Conservation (phyloP, 2,113 vertebrate species). For the Sphaerodactylus townsendi region DNA sequence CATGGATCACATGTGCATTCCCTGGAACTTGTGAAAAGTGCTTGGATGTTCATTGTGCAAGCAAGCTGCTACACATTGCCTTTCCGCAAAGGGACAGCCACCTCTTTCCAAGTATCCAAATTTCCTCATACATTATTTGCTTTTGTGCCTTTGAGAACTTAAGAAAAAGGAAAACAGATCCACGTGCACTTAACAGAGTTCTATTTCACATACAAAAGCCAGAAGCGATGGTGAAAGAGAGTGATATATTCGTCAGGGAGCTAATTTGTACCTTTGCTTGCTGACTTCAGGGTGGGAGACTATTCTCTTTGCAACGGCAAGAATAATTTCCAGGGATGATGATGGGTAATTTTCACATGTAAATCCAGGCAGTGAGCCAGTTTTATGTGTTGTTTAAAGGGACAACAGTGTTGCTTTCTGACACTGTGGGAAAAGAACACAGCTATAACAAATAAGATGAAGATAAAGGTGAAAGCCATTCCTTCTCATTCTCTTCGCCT, state of each 20-base stretch:
- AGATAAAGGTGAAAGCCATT: conserved; percentile 2
- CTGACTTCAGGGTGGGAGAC: conserved; percentile 62
- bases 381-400: conserved; percentile 54
- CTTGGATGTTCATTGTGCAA: background rate
- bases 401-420: conserved; percentile 29
- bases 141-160: conserved; percentile 36
- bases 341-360: conserved; percentile 75
- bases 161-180: conserved; percentile 19
- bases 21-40: too few species aligned
- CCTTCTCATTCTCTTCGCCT: background rate
- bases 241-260: conserved; percentile 45
- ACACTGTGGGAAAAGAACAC: background rate
- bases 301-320: conserved; percentile 53
- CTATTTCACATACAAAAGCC: conserved; percentile 50
- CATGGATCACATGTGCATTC: too few species aligned
- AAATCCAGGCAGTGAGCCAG: conserved; percentile 48
- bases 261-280: conserved; percentile 66
- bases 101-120: background rate
- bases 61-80: conserved; percentile 35
- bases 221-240: conserved; percentile 39
- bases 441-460: background rate
- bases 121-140: background rate
- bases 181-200: conserved; percentile 33
- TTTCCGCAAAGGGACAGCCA: conserved; percentile 34
- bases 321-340: conserved; percentile 57